Evolutionary conservation across 2,113 vertebrate species (phyloP), one percentile per base, ranked within the genome.

Genomic region (Misgurnus mizolepis): DNA sequence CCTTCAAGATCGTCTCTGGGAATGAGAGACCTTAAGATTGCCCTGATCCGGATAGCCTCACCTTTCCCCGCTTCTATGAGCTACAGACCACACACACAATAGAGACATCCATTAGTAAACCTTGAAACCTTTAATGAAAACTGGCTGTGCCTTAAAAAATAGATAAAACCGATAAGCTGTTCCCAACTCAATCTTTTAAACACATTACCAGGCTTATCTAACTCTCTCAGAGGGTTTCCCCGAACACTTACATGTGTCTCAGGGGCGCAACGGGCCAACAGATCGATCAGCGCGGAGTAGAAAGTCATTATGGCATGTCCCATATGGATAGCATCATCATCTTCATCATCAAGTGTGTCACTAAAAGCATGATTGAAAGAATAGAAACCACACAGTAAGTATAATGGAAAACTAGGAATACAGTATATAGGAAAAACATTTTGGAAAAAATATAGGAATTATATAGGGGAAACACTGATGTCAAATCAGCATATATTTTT

Each of bases 231-330:
- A 0, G 10, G 75, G 62, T 80, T 50, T 71, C 2, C 2, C 18
- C 2, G 11, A 64, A 79, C n/a, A 64, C 96, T 94, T 88, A 98
- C 97, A 2, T 98, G 96, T 93, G 95, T 97, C 90, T 99, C 97
- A n/a, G 97, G 97, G 53, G 97, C 97, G 81, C 97, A 99, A 10
- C 96, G 96, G 18, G 96, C 96, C 17, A 99, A 87, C 45, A 99
- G 92, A 90, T 98, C 97, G 60, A 98, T 98, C 62, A 99, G 91
- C 64, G 97, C 96, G 2, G 96, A 93, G 80, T 99, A 98, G 85
- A 99, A 99, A 56, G 95, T 98, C 97, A 99, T 97, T 84, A 99
- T 95, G 62, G 97, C 96, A 4, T 98, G 96, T 61, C 97, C 97
- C 95, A 96, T 96, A 79, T 99, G 96, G 88, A 98, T 95, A 61